These are phyloP conservation scores for Microplitis deprimator DNA, from an alignment of 2,888 invertebrate genomes.

Conservation along the genomic window DNA sequence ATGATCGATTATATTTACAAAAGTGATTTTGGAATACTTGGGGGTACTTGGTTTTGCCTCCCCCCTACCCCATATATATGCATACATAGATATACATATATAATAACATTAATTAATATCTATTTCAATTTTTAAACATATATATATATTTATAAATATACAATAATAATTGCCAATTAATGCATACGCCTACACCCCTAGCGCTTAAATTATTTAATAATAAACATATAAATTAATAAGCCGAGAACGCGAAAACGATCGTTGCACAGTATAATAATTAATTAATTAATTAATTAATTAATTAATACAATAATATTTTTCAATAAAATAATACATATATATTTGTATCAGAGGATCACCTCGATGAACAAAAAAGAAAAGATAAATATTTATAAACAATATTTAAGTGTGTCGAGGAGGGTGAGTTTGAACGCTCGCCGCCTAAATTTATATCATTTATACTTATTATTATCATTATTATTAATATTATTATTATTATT, in stretches of 20 bases:
- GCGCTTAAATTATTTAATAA: slow-evolving; percentile 17
- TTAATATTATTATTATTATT: slow-evolving; percentile 13
- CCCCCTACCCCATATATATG: not conserved
- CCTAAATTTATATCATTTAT: slow-evolving; percentile 6
- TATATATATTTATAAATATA: not conserved
- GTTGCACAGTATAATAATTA: slow-evolving; percentile 30
- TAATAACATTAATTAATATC: slow-evolving; percentile 4
- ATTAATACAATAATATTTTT: slow-evolving; percentile 2
- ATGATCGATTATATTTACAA: too few species aligned
- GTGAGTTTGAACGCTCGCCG: slow-evolving; percentile 41
- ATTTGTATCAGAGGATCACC: not conserved
- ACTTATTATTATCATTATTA: slow-evolving; percentile 27
- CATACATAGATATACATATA: slow-evolving; percentile 23
- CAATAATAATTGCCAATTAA: not conserved
- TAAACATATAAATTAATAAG: slow-evolving; percentile 15
- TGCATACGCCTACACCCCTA: not conserved
- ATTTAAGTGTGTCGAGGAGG: not conserved
- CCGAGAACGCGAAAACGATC: slow-evolving; percentile 34
- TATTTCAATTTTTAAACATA: not conserved
- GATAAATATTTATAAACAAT: slow-evolving; percentile 14
- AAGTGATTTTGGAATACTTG: too few species aligned
- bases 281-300: slow-evolving; percentile 20
- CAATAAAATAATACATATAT: not conserved
- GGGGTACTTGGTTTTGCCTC: too few species aligned
- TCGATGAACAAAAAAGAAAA: not conserved